Conservation (phyloP, 2,113 vertebrate genomes). For the Cochlearius cochlearius region DNA sequence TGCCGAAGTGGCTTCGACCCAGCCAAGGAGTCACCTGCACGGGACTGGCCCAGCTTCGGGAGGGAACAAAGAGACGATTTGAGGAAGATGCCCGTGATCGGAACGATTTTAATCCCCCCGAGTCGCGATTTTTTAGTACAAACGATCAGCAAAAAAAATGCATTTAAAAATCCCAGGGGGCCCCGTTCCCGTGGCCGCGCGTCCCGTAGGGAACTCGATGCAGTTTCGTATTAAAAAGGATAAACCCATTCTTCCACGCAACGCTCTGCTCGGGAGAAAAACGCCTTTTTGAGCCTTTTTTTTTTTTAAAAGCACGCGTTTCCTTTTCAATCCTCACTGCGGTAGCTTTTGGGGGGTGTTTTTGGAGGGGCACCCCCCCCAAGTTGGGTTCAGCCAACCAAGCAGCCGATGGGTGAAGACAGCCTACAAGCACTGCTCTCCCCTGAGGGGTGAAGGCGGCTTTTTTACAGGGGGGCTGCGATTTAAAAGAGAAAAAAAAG, state of each 20-base stretch:
- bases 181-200: background rate
- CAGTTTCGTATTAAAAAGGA: background rate
- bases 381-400: conserved; percentile 62
- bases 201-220: background rate
- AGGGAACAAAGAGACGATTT: background rate
- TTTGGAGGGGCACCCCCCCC: background rate
- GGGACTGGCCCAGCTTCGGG: background rate
- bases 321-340: background rate
- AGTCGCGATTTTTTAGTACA: conserved; percentile 44
- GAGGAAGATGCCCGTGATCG: background rate
- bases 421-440: conserved; percentile 87
- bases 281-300: background rate
- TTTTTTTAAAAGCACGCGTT: background rate
- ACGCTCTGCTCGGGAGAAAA: background rate
- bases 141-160: background rate
- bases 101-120: conserved; percentile 23
- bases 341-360: background rate
- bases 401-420: conserved; percentile 74
- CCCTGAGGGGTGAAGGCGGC: conserved; percentile 85
- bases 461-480: conserved; percentile 89
- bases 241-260: background rate
- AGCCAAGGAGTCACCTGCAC: background rate
- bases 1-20: background rate
- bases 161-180: background rate
- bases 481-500: conserved; percentile 86